Base-by-base conservation (phyloP, 2,797 vertebrate species). In the Ptychobarbus kaznakovi region DNA sequence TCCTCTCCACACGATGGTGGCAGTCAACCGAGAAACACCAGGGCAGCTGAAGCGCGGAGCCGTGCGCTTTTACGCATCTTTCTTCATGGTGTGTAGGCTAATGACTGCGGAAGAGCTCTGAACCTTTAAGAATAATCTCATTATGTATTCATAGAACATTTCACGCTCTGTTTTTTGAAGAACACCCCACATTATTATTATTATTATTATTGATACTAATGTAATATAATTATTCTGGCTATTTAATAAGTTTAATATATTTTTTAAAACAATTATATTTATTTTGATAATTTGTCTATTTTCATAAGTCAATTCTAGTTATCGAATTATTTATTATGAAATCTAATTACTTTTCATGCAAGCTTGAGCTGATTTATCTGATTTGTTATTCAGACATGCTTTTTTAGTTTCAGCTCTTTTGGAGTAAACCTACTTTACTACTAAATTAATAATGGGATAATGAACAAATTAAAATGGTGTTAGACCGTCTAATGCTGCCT, bases 1-100 rank as follows among this genome's bases (percentile, higher is more conserved):
- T 11, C 22, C 10, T 80, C 69, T 75, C 83, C 89, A 88, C 87
- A 73, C 28, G 84, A 80, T 86, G 81, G 84, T 82, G 88, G 80
- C 81, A 77, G 75, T 79, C 79, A 84, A 85, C 87, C 83, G 80
- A 78, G 44, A 53, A 85, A 76, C 78, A 22, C 69, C 82, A 58
- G 72, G 63, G 38, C 76, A 73, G 74, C 44, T 42, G 35, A 73
- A 56, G 78, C 53, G 53, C 53, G 40, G 76, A 72, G 28, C n/a
- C 65, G 49, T 58, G 75, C 38, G 83, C 46, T 79, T 69, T 84
- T 84, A 78, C 66, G 74, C 65, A 70, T 58, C 18, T 22, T 11
- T 69, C n/a, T 46, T 58, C 28, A n/a, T 32, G 40, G 46, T 46
- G 49, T 40, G 51, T 69, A 32, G 32, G 32, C 32, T 32, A 69